Conservation (phyloP, 2,888 invertebrate species). For the Diadegma fenestrale region DNA sequence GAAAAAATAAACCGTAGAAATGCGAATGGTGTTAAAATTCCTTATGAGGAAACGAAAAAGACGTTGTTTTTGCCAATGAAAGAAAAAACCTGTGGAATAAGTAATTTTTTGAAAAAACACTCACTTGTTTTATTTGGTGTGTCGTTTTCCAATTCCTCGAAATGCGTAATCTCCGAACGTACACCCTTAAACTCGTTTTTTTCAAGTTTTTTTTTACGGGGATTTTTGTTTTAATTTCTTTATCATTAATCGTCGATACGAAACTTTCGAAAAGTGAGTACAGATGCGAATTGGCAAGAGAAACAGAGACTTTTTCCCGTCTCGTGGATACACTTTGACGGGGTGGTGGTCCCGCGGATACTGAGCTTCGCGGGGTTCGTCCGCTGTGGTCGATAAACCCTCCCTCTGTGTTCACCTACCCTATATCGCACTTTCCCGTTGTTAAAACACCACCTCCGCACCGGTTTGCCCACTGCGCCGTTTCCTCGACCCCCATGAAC, state of each 20-base stretch:
- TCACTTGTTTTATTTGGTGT: conserved; percentile 56
- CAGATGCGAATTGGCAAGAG: conserved; percentile 26
- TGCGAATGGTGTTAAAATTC: neutral
- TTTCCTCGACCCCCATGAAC: conserved; percentile 23
- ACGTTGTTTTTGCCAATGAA: neutral
- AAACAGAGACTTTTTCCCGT: conserved; percentile 57
- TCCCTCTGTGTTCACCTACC: conserved; percentile 79
- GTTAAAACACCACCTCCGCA: conserved; percentile 74
- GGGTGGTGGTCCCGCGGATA: conserved; percentile 83
- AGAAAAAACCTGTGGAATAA: neutral
- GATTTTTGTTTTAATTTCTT: neutral
- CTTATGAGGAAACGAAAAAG: no score
- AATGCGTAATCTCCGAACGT: conserved; percentile 48
- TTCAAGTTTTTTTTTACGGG: neutral
- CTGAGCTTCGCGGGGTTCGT: conserved; percentile 79
- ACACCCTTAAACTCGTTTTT: conserved; percentile 39
- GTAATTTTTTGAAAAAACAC: conserved; percentile 19
- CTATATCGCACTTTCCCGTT: conserved; percentile 52
- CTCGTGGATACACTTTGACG: conserved; percentile 73
- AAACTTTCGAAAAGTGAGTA: conserved; percentile 35
- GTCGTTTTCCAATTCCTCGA: conserved; percentile 52
- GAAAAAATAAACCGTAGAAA: neutral
- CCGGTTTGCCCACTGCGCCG: conserved; percentile 53
- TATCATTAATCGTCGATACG: conserved; percentile 15
- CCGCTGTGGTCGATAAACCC: conserved; percentile 82